A percentile compares a stretch with the other conserved stretches of the same genome.
Conservation (phyloP, 2,888 invertebrate genomes). For the Heteropelma amictum region DNA sequence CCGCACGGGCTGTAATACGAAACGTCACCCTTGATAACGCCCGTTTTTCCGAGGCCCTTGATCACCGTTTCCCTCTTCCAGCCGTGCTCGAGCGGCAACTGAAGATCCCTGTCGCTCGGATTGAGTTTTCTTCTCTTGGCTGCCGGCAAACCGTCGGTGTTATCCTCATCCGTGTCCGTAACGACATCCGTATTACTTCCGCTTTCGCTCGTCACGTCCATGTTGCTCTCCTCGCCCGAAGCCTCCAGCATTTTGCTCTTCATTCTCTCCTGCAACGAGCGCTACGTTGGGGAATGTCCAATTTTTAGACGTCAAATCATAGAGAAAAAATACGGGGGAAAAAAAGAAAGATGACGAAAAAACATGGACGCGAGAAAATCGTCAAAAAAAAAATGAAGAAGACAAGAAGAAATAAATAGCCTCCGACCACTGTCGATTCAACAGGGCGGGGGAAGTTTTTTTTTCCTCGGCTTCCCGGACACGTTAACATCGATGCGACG, state of each 20-base stretch:
- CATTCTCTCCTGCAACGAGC: slow-evolving; percentile 77
- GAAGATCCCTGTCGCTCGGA: slow-evolving; percentile 74
- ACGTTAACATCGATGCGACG: slow-evolving; percentile 1
- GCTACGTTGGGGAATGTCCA: slow-evolving; percentile 68
- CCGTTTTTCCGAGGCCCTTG: slow-evolving; percentile 90
- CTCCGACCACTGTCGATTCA: slow-evolving; percentile 1
- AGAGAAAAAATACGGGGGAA: slow-evolving; percentile 57
- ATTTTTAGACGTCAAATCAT: slow-evolving; percentile 66
- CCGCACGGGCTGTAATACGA: slow-evolving; percentile 88
- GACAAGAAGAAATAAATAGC: too few relatives aligned
- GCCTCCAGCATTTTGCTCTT: slow-evolving; percentile 75
- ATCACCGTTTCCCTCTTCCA: slow-evolving; percentile 97
- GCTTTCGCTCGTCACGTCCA: slow-evolving; percentile 77
- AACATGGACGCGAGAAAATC: too few relatives aligned
- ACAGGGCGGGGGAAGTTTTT: not conserved
- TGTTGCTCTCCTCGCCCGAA: slow-evolving; percentile 76
- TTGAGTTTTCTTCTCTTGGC: slow-evolving; percentile 75
- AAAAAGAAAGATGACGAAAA: not conserved
- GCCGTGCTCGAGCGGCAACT: slow-evolving; percentile 80
- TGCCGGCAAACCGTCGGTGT: slow-evolving; percentile 73
- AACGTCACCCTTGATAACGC: slow-evolving; percentile 95
- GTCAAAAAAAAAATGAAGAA: not conserved
- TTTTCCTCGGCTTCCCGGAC: not conserved
- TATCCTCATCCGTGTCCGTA: slow-evolving; percentile 76
- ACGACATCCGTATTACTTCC: slow-evolving; percentile 76